Evolutionary conservation across 2,113 vertebrate genomes (phyloP).

Genomic region (Aegithalos caudatus): DNA sequence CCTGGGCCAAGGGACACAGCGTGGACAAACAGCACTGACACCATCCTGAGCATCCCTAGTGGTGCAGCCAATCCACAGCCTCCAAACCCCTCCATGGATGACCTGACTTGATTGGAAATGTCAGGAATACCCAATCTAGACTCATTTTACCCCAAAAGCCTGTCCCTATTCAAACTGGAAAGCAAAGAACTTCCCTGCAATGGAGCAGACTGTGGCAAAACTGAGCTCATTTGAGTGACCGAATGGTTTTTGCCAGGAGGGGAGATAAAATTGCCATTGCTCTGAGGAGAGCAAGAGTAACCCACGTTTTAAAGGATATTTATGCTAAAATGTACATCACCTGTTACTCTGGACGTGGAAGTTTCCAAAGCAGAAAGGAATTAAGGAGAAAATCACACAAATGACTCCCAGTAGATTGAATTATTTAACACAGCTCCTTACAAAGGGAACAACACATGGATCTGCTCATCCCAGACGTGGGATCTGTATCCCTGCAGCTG

Average conservation of each 20-base stretch:
- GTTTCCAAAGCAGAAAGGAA: background rate
- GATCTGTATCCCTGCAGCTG: background rate
- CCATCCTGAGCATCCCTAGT: accelerated
- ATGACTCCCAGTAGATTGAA: background rate
- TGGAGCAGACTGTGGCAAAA: background rate
- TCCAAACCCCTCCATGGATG: background rate
- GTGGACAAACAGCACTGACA: background rate
- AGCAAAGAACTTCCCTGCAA: background rate
- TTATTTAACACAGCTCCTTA: background rate
- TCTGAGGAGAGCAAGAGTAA: background rate
- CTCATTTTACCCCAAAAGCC: background rate
- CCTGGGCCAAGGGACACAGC: background rate
- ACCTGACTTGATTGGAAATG: background rate
- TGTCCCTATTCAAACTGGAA: background rate
- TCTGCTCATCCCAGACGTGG: background rate
- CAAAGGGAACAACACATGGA: background rate
- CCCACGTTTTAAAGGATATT: background rate
- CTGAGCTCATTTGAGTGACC: background rate
- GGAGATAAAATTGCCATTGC: background rate
- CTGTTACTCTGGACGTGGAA: background rate
- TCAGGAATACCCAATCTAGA: background rate
- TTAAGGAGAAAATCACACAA: background rate
- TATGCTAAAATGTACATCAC: background rate
- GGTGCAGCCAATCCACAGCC: background rate
- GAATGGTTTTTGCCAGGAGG: background rate